Conservation (phyloP, 2,888 invertebrate genomes). For the Camponotus fellah region DNA sequence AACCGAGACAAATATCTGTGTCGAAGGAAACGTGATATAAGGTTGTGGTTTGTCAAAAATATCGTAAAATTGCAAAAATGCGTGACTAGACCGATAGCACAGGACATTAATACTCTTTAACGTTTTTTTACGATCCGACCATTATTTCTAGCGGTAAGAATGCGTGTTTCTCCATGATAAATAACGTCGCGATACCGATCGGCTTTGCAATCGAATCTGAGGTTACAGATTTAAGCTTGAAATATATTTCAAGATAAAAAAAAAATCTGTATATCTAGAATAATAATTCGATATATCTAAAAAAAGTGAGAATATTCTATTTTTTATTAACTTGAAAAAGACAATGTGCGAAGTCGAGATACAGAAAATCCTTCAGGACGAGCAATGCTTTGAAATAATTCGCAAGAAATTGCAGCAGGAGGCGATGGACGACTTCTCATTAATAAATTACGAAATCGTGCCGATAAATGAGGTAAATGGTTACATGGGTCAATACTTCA, state of each 20-base stretch:
- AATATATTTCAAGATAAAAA: background rate
- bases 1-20: background rate
- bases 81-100: background rate
- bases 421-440: constrained; percentile 76
- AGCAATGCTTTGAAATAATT: constrained; percentile 79
- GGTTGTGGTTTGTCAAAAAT: background rate
- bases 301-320: background rate
- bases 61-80: constrained; percentile 11
- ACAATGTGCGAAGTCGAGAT: constrained; percentile 56
- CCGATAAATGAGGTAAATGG: constrained; percentile 77
- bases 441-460: constrained; percentile 77
- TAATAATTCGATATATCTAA: no score
- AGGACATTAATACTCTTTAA: constrained; percentile 2
- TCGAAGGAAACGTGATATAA: background rate
- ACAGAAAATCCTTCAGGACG: constrained; percentile 74
- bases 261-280: background rate
- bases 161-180: background rate
- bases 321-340: background rate
- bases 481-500: constrained; percentile 81
- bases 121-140: background rate
- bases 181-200: background rate
- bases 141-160: no score
- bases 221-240: background rate
- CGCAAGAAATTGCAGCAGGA: constrained; percentile 76
- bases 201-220: background rate